phyloP scores from a whole-genome alignment of 2,113 vertebrate genomes.

The Microtus oregoni region DNA sequence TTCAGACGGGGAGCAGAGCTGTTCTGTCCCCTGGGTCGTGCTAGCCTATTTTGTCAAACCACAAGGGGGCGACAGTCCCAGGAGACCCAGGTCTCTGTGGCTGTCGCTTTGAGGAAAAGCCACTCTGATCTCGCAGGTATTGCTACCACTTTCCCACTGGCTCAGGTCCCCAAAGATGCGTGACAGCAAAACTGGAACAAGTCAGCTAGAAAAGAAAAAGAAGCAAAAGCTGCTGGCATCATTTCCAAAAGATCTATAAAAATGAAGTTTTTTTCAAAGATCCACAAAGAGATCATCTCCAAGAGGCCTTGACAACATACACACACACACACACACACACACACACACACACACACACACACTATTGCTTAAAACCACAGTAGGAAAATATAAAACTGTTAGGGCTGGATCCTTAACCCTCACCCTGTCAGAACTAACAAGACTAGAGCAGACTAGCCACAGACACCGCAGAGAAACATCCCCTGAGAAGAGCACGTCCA shows the following conservation, averaged over 20 bases:
- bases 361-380: not conserved
- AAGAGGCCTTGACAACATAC: not conserved
- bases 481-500: not conserved
- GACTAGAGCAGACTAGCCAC: not conserved
- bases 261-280: not conserved
- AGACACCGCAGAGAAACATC: no score
- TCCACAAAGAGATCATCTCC: not conserved
- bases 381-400: not conserved
- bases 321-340: not conserved
- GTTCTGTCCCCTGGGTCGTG: not conserved
- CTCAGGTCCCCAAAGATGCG: not conserved
- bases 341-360: not conserved
- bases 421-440: not conserved
- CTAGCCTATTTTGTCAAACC: constrained; percentile 41
- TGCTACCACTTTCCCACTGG: not conserved
- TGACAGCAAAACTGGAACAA: not conserved
- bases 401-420: not conserved
- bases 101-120: no score
- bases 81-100: not conserved
- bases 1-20: not conserved
- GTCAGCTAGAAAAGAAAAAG: not conserved
- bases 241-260: not conserved
- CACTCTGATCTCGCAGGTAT: not conserved
- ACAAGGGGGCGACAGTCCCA: constrained; percentile 42
- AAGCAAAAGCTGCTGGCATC: not conserved